These are phyloP conservation scores for Florisuga fusca DNA, from an alignment of 2,797 vertebrate genomes.

Conservation along the genomic window DNA sequence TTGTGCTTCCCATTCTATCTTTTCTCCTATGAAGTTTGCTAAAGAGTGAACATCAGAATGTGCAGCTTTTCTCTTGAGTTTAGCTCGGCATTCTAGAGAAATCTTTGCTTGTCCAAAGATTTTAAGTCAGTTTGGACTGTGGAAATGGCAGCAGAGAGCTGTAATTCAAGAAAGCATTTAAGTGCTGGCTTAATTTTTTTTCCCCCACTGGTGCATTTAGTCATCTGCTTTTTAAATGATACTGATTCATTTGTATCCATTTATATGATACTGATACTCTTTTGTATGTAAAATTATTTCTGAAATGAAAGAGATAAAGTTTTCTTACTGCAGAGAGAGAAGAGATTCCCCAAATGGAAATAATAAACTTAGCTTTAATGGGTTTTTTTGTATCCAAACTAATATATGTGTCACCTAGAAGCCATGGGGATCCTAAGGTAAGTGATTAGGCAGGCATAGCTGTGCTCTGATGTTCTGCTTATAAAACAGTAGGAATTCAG, in stretches of 20 bases:
- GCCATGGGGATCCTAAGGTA: neutral
- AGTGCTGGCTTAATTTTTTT: conserved; percentile 35
- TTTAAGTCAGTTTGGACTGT: neutral
- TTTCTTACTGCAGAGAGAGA: neutral
- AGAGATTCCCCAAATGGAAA: neutral
- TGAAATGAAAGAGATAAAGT: neutral
- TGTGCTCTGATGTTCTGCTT: neutral
- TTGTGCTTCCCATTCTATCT: neutral
- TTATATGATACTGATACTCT: neutral
- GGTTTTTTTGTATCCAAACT: neutral
- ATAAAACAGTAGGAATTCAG: neutral
- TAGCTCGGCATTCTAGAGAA: neutral
- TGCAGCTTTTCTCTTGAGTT: neutral
- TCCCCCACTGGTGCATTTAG: neutral
- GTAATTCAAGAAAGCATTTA: neutral
- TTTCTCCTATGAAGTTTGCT: neutral
- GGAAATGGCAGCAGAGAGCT: neutral
- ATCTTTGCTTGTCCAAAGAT: neutral
- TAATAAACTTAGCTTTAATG: neutral
- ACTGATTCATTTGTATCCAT: neutral
- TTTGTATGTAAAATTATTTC: conserved; percentile 6
- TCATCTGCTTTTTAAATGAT: conserved; percentile 9
- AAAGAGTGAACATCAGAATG: neutral
- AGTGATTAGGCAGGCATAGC: neutral
- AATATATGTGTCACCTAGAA: neutral